Percentiles rank a stretch among this genome's conserved stretches.
Evolutionary conservation across 2,797 vertebrate species (phyloP).

Genomic region (Pseudotriccus pelzelni): DNA sequence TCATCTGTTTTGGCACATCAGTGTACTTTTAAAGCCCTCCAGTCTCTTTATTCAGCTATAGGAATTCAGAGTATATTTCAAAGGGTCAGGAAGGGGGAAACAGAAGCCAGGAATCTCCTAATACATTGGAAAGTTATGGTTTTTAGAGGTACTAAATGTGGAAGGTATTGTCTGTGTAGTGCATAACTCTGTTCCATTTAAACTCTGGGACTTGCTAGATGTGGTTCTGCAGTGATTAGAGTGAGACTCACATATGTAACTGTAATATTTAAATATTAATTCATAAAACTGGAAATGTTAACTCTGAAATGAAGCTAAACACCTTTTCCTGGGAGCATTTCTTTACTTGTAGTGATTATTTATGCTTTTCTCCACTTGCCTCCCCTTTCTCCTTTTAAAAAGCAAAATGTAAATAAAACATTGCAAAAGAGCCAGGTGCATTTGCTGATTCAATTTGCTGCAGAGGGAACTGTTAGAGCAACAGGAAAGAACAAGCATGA

Average conservation of each 20-base stretch:
- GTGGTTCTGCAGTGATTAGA: neutral
- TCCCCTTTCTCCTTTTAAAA: neutral
- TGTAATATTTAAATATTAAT: neutral
- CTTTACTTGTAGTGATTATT: neutral
- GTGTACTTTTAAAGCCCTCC: neutral
- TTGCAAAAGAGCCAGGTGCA: neutral
- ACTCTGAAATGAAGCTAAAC: neutral
- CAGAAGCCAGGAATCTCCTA: neutral
- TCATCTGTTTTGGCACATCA: neutral
- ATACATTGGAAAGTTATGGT: neutral
- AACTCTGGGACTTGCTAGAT: neutral
- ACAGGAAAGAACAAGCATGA: neutral
- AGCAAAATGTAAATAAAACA: fast-evolving
- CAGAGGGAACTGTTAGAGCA: neutral
- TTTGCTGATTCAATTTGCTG: neutral
- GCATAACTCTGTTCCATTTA: neutral
- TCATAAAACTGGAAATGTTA: neutral
- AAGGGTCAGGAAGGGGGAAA: neutral
- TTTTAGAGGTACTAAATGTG: neutral
- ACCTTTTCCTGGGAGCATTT: neutral
- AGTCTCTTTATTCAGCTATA: neutral
- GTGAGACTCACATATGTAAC: neutral
- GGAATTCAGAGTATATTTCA: neutral
- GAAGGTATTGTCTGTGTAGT: neutral
- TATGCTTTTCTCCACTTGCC: neutral